Evolutionary conservation across 2,888 invertebrate genomes (phyloP), one percentile per base, ranked within the genome.

Genomic region (Chrysolina americana): DNA sequence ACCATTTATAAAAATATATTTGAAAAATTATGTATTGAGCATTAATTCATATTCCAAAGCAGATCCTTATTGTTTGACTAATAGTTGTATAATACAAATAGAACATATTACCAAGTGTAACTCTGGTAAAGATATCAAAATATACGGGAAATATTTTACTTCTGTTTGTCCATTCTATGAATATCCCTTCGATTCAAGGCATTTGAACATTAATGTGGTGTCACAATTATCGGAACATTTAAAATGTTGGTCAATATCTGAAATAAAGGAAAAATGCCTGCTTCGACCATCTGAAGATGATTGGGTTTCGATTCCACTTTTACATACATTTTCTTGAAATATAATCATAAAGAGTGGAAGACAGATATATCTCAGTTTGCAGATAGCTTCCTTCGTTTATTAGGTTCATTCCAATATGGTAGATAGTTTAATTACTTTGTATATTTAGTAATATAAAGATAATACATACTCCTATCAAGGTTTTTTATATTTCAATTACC

Each of bases 311-410:
- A 44, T 15, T 44, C 44, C 44, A 44, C 44, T 44, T 44, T 44
- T 44, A 44, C 44, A 44, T 44, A 44, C 44, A 36, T 68, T 70
- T 56, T 66, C n/a, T 41, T 74, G 13, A 74, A 70, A 70, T 59
- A 28, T 66, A 47, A 56, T 21, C 19, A 9, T 44, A 15, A 44
- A 13, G 44, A 44, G 15, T 44, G 44, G n/a, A n/a, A n/a, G n/a
- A 44, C 44, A 15, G 44, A 44, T 44, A 13, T 44, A 44, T 44
- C 15, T 44, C 44, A 44, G 0, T 44, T 44, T 44, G 44, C 44
- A 44, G 44, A 44, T 44, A 44, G 44, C 44, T 44, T 44, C 5
- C 44, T 44, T 44, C 5, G n/a, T 13, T 44, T 44, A 15, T 15
- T 13, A 15, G 9, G 9, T 15, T 44, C 1, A 9, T 44, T 44